Evolutionary conservation across 2,113 vertebrate genomes (phyloP).

Genomic region (Acanthochromis polyacanthus): DNA sequence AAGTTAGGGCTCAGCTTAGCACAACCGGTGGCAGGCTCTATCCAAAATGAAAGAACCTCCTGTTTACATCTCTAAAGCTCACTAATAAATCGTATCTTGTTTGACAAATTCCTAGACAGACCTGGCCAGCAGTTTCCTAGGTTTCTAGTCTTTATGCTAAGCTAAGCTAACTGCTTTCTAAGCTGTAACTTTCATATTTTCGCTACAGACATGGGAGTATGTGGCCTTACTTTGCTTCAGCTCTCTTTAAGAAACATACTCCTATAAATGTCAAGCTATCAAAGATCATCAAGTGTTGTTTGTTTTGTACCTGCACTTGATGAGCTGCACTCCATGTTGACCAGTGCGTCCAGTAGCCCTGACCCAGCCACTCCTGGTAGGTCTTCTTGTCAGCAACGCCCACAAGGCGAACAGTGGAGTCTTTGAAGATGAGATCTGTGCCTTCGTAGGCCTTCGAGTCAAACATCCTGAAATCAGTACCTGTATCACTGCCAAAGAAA

Average conservation of each 20-base stretch:
- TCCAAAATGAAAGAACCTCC: too few species aligned
- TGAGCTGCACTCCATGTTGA: constrained; percentile 83
- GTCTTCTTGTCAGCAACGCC: constrained; percentile 87
- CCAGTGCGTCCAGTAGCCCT: constrained; percentile 87
- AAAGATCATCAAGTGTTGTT: background rate
- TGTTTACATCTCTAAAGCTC: too few species aligned
- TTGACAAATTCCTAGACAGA: too few species aligned
- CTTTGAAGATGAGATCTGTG: constrained; percentile 93
- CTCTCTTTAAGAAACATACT: background rate
- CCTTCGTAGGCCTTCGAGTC: constrained; percentile 88
- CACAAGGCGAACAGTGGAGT: constrained; percentile 87
- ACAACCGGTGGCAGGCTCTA: too few species aligned
- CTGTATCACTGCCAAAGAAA: constrained; percentile 85
- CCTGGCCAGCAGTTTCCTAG: too few species aligned
- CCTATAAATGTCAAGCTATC: background rate
- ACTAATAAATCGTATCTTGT: too few species aligned
- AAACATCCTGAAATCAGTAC: constrained; percentile 91
- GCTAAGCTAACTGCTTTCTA: too few species aligned
- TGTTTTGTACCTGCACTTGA: constrained; percentile 81
- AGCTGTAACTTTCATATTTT: too few species aligned
- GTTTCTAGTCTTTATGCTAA: too few species aligned
- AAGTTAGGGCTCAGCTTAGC: too few species aligned
- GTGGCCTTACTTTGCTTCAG: too few species aligned
- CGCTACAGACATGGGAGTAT: too few species aligned
- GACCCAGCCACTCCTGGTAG: constrained; percentile 91